These are phyloP conservation scores for Limnodromus scolopaceus DNA, from an alignment of 2,797 vertebrate species.

Conservation along the genomic window DNA sequence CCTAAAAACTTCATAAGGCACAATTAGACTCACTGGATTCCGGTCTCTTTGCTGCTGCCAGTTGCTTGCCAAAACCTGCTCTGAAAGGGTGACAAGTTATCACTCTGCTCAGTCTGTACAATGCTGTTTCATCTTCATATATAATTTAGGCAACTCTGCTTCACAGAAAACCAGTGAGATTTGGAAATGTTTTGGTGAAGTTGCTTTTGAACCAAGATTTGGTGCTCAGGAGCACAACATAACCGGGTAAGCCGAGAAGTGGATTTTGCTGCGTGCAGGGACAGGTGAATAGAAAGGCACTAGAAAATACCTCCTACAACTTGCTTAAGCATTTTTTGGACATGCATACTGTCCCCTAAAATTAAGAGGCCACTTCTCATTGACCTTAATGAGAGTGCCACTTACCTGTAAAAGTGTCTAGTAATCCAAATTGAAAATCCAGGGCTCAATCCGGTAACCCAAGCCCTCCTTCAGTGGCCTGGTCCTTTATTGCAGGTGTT, in stretches of 20 bases:
- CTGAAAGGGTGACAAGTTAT: neutral
- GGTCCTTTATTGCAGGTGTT: neutral
- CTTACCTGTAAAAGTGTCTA: neutral
- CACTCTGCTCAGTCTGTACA: neutral
- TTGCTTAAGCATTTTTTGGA: neutral
- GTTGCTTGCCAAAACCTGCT: neutral
- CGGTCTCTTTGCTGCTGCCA: neutral
- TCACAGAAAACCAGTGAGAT: neutral
- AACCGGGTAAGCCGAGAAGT: neutral
- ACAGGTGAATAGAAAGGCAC: neutral
- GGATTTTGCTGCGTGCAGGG: neutral
- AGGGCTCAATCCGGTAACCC: neutral
- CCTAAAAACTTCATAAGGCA: neutral
- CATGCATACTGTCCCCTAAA: neutral
- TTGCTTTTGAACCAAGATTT: neutral
- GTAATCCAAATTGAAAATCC: neutral
- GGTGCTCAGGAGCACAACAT: neutral
- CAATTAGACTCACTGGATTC: neutral
- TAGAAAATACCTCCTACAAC: neutral
- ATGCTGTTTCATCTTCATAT: neutral
- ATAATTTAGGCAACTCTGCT: too few relatives aligned
- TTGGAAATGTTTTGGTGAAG: neutral
- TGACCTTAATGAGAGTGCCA: neutral
- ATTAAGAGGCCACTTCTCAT: neutral
- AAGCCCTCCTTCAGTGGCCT: neutral